Evolutionary conservation across 1,140 invertebrate genomes (phyloP).

Genomic region (Ephestia elutella): DNA sequence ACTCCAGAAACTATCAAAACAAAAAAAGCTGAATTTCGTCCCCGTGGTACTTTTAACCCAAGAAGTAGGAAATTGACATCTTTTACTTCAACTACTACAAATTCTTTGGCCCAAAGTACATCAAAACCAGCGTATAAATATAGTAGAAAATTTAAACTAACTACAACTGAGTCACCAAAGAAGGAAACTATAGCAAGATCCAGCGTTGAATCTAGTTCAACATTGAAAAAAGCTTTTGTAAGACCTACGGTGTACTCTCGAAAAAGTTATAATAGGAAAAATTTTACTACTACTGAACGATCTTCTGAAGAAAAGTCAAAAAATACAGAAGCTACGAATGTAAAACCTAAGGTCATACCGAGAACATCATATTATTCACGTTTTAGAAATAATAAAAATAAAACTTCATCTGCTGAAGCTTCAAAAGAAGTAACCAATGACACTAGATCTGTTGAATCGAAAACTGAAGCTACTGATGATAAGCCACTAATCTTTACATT

Average conservation of each 20-base stretch:
- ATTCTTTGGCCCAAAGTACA: constrained; percentile 22
- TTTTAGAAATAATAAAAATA: constrained; percentile 40
- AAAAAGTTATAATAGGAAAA: neutral
- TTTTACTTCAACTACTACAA: constrained; percentile 26
- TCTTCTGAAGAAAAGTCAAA: neutral
- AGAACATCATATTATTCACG: constrained; percentile 58
- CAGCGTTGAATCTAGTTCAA: constrained; percentile 26
- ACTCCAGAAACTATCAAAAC: constrained; percentile 28
- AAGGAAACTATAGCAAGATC: constrained; percentile 27
- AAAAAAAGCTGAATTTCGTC: constrained; percentile 38
- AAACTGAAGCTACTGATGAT: constrained; percentile 42
- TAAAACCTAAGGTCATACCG: constrained; percentile 32
- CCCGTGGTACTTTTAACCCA: constrained; percentile 39
- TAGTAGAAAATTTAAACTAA: constrained; percentile 52
- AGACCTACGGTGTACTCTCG: constrained; percentile 21
- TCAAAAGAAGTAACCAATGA: constrained; percentile 21
- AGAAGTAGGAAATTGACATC: constrained; percentile 42
- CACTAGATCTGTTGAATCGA: constrained; percentile 31
- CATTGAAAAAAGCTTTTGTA: constrained; percentile 39
- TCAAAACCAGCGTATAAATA: constrained; percentile 48
- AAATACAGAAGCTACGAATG: constrained; percentile 23
- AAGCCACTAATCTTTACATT: constrained; percentile 53
- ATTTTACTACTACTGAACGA: neutral
- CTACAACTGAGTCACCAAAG: constrained; percentile 36
- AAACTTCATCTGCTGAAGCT: constrained; percentile 27